phyloP scores from a whole-genome alignment of 2,797 vertebrate genomes.

The Melopsittacus undulatus region DNA sequence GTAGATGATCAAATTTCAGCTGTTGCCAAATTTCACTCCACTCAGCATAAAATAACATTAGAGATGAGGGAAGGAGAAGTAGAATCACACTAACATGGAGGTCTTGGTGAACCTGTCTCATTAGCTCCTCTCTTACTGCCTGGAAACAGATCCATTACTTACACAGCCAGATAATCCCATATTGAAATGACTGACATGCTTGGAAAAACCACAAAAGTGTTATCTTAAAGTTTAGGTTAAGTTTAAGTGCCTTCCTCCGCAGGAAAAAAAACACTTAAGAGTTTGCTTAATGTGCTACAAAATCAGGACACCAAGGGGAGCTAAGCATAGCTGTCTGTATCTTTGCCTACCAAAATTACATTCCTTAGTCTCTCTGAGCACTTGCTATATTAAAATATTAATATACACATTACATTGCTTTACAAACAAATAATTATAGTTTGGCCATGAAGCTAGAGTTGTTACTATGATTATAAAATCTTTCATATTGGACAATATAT shows the following conservation, averaged over 20 bases:
- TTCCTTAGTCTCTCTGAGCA: not conserved
- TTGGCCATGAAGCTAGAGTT: not conserved
- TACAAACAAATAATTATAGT: not conserved
- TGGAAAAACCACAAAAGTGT: not conserved
- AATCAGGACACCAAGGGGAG: not conserved
- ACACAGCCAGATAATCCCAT: not conserved
- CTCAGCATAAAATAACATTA: not conserved
- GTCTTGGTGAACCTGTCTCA: not conserved
- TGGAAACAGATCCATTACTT: not conserved
- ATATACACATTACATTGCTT: not conserved
- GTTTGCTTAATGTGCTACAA: not conserved
- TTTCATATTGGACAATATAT: not conserved
- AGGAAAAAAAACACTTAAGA: not conserved
- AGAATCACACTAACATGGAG: not conserved
- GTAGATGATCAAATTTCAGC: not conserved
- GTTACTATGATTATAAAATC: not conserved
- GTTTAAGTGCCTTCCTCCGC: not conserved
- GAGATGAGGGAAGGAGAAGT: not conserved
- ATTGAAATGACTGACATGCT: not conserved
- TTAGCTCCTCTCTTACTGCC: not conserved
- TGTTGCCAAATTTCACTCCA: not conserved
- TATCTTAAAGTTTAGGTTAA: not conserved
- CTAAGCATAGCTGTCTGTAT: not conserved
- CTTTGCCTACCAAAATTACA: not conserved
- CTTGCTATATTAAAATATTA: slow-evolving; percentile 13